A percentile compares a stretch with the other conserved stretches of the same genome.
These are phyloP conservation scores for Bryconaethiops microstoma DNA, from an alignment of 2,797 vertebrate genomes.

Conservation along the genomic window DNA sequence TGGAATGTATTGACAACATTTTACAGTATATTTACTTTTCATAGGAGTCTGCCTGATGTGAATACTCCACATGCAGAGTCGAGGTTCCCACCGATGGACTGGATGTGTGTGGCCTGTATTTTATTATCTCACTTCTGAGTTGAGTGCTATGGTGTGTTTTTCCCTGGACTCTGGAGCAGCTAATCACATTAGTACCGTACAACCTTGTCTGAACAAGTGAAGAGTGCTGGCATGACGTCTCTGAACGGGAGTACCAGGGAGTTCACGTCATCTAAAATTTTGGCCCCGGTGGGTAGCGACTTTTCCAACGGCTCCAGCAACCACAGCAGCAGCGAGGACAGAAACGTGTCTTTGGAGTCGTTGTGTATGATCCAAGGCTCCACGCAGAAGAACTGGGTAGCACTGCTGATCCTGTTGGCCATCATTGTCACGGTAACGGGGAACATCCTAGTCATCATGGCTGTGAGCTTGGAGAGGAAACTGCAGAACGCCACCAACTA, in stretches of 20 bases:
- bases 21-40: not conserved
- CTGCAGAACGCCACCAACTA: slow-evolving; percentile 98
- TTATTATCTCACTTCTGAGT: not conserved
- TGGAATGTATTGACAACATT: not conserved
- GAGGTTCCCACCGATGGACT: not conserved
- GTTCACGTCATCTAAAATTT: slow-evolving; percentile 12
- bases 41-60: not conserved
- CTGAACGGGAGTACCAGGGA: slow-evolving; percentile 40
- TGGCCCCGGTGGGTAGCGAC: slow-evolving; percentile 19
- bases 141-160: slow-evolving; percentile 17
- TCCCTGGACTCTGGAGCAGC: slow-evolving; percentile 6
- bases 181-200: not conserved
- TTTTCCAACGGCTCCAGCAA: slow-evolving; percentile 63
- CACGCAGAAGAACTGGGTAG: slow-evolving; percentile 90
- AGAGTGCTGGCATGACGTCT: slow-evolving; percentile 14
- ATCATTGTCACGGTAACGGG: slow-evolving; percentile 92
- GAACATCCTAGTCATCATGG: slow-evolving; percentile 97
- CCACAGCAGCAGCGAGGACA: slow-evolving; percentile 65
- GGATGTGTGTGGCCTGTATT: not conserved
- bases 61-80: not conserved
- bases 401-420: slow-evolving; percentile 85
- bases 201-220: slow-evolving; percentile 6
- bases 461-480: slow-evolving; percentile 95
- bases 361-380: slow-evolving; percentile 63
- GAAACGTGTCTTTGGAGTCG: slow-evolving; percentile 69